Conservation (phyloP, 2,113 vertebrate genomes). For the Tragelaphus strepsiceros region DNA sequence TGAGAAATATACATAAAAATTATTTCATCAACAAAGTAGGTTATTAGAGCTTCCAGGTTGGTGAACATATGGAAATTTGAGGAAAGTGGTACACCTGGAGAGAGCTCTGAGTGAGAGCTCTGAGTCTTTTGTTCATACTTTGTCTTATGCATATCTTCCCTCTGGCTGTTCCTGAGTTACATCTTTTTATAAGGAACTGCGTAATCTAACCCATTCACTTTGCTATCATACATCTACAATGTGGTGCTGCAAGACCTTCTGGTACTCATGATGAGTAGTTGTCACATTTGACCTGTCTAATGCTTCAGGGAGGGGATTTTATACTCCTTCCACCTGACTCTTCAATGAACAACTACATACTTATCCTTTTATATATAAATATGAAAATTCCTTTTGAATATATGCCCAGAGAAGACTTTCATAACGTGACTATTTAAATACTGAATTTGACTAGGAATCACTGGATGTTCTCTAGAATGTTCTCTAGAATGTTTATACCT, state of each 20-base stretch:
- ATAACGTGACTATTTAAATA: background rate
- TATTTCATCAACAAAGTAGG: background rate
- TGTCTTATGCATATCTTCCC: background rate
- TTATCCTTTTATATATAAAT: background rate
- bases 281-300: background rate
- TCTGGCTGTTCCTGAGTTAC: background rate
- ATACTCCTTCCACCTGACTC: background rate
- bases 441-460: background rate
- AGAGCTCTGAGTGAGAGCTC: background rate
- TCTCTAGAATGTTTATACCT: background rate
- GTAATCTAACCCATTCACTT: background rate
- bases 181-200: background rate
- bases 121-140: background rate
- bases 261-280: background rate
- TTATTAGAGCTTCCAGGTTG: background rate
- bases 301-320: background rate
- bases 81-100: background rate
- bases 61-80: background rate
- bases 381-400: background rate
- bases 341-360: background rate
- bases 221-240: rapidly evolving
- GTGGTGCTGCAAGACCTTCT: background rate
- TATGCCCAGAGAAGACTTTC: background rate
- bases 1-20: background rate
- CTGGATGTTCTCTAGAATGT: background rate